Percentiles rank a stretch among this genome's conserved stretches.
Conservation (phyloP, 2,888 invertebrate species). For the Tenthredo distinguenda region DNA sequence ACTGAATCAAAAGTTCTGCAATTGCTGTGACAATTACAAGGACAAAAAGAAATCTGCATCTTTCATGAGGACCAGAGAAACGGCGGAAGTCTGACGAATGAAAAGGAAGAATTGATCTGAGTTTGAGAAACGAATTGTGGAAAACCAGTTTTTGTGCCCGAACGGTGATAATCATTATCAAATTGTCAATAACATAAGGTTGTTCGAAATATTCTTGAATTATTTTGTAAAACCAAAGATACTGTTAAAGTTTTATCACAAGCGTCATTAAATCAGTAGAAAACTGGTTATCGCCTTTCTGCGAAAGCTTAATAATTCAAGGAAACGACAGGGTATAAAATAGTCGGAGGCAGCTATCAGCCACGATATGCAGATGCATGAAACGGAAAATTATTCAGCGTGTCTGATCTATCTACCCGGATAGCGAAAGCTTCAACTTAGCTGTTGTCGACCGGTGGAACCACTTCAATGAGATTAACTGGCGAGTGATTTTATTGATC, state of each 20-base stretch:
- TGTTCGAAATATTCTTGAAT: not conserved
- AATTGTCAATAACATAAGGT: not conserved
- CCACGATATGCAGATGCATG: conserved; percentile 30
- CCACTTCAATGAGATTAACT: conserved; percentile 38
- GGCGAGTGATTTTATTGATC: conserved; percentile 36
- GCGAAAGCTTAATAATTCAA: conserved; percentile 21
- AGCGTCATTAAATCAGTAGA: not conserved
- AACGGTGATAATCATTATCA: conserved; percentile 11
- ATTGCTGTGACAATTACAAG: not conserved
- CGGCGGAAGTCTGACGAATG: not conserved
- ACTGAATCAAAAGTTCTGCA: not conserved
- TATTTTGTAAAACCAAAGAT: not conserved
- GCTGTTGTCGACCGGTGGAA: conserved; percentile 39
- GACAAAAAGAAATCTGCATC: not conserved
- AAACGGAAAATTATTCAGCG: conserved; percentile 41
- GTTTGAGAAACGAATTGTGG: not conserved
- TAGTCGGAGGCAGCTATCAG: conserved; percentile 39
- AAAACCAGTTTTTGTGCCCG: not conserved
- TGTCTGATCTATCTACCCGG: conserved; percentile 34
- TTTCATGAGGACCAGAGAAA: conserved; percentile 1
- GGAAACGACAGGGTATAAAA: conserved; percentile 22
- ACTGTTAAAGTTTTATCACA: not conserved
- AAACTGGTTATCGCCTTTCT: conserved; percentile 9
- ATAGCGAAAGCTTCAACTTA: conserved; percentile 38
- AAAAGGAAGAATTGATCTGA: not conserved